A percentile compares a stretch with the other conserved stretches of the same genome.
Evolutionary conservation across 1,140 invertebrate genomes (phyloP).

Genomic region (Lepidurus couesii): DNA sequence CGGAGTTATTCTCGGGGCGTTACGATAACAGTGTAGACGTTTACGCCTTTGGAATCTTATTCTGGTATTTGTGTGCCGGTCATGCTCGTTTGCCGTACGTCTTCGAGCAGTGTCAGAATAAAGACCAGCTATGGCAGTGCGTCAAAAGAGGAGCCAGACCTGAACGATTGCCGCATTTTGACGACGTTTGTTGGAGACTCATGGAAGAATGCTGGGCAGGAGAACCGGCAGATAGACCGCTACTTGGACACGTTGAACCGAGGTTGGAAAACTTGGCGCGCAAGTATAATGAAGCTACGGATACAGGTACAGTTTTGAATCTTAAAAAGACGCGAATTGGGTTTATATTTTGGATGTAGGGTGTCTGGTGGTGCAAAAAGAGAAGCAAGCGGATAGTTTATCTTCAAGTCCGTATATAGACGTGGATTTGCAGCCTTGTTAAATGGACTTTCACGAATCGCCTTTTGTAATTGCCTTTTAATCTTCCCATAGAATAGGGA

Average conservation of each 20-base stretch:
- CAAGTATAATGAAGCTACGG: constrained; percentile 1
- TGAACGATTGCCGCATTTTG: constrained; percentile 66
- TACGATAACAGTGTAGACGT: constrained; percentile 84
- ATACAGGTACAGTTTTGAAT: neutral
- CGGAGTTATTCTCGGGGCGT: constrained; percentile 71
- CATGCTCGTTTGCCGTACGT: constrained; percentile 69
- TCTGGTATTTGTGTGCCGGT: constrained; percentile 86
- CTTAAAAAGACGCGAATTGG: neutral
- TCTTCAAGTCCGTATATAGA: constrained; percentile 36
- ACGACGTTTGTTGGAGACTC: constrained; percentile 72
- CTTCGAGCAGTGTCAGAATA: constrained; percentile 81
- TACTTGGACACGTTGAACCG: constrained; percentile 68
- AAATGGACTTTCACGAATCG: neutral
- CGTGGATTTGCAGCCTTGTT: constrained; percentile 33
- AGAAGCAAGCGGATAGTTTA: constrained; percentile 32
- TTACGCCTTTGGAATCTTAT: constrained; percentile 85
- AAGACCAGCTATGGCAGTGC: constrained; percentile 79
- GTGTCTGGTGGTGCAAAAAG: constrained; percentile 32
- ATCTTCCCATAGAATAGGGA: neutral
- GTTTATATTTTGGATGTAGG: neutral
- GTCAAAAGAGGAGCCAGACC: constrained; percentile 70
- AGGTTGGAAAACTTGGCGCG: constrained; percentile 45
- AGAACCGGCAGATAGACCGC: constrained; percentile 65
- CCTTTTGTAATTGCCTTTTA: constrained; percentile 12
- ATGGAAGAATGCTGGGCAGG: constrained; percentile 81